These are phyloP conservation scores for Atherinomorus stipes DNA, from an alignment of 2,113 vertebrate genomes.

Conservation along the genomic window DNA sequence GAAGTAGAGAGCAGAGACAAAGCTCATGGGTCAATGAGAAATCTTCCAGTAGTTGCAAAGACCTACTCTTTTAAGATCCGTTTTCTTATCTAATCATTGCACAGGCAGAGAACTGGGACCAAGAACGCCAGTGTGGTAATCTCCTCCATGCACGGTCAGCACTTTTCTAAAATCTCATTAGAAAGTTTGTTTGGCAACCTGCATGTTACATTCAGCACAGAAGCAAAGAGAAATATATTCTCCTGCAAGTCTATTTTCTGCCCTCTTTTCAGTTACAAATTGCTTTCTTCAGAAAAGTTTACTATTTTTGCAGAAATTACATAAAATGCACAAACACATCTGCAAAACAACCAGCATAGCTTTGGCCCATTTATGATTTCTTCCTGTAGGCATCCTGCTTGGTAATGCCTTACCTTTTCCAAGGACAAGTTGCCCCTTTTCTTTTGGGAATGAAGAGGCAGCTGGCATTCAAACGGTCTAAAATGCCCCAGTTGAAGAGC, in stretches of 20 bases:
- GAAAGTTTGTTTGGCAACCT: conserved; percentile 52
- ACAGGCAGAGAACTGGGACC: conserved; percentile 49
- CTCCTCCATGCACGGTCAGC: conserved; percentile 63
- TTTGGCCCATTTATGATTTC: too few relatives aligned
- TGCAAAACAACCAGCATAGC: too few relatives aligned
- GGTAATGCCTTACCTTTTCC: too few relatives aligned
- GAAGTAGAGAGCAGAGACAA: conserved; percentile 51
- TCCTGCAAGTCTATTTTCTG: conserved; percentile 11
- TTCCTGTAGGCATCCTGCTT: too few relatives aligned
- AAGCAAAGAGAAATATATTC: conserved; percentile 12
- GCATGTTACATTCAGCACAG: conserved; percentile 48
- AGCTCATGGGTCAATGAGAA: conserved; percentile 57
- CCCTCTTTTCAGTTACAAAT: too few relatives aligned
- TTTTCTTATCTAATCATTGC: conserved; percentile 73
- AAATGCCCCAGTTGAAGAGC: too few relatives aligned
- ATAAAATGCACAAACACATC: too few relatives aligned
- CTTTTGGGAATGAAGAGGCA: too few relatives aligned
- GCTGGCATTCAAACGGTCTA: too few relatives aligned
- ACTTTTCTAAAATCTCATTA: conserved; percentile 67
- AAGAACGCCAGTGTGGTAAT: conserved; percentile 52
- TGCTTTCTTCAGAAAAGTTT: too few relatives aligned
- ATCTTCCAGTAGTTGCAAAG: conserved; percentile 32
- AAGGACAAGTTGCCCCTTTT: too few relatives aligned
- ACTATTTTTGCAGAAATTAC: too few relatives aligned
- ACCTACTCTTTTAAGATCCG: conserved; percentile 11